Conservation (phyloP, 2,113 vertebrate genomes). For the Vulpes lagopus region DNA sequence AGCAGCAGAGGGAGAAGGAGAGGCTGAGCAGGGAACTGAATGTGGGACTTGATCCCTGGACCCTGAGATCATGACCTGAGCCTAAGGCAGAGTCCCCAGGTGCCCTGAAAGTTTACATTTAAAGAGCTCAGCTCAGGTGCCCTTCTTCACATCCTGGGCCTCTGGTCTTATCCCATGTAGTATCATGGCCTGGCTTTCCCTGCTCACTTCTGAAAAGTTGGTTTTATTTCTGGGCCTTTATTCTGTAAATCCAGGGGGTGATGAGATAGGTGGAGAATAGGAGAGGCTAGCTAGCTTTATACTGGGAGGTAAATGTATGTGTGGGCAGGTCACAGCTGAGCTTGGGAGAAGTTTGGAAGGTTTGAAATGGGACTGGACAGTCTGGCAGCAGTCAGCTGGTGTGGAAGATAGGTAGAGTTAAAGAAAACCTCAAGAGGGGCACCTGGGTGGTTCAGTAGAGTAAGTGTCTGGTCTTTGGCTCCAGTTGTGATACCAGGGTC, state of each 20-base stretch:
- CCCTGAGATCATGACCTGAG: no score
- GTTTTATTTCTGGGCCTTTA: not conserved
- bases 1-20: no score
- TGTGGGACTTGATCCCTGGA: no score
- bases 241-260: not conserved
- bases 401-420: not conserved
- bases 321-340: not conserved
- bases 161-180: not conserved
- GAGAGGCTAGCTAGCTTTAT: not conserved
- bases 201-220: not conserved
- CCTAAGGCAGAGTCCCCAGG: no score
- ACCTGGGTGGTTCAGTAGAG: no score
- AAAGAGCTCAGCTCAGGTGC: not conserved
- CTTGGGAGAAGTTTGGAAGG: not conserved
- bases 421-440: not conserved
- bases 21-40: no score
- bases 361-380: not conserved
- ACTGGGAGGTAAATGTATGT: not conserved
- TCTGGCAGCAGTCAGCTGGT: not conserved
- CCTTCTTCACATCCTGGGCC: not conserved
- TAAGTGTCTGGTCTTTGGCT: no score
- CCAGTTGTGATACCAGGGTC: no score
- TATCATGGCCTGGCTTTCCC: not conserved
- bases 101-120: not conserved
- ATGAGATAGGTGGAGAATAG: not conserved